Conservation (phyloP, 2,888 invertebrate species). For the Scrobipalpa atriplicella region DNA sequence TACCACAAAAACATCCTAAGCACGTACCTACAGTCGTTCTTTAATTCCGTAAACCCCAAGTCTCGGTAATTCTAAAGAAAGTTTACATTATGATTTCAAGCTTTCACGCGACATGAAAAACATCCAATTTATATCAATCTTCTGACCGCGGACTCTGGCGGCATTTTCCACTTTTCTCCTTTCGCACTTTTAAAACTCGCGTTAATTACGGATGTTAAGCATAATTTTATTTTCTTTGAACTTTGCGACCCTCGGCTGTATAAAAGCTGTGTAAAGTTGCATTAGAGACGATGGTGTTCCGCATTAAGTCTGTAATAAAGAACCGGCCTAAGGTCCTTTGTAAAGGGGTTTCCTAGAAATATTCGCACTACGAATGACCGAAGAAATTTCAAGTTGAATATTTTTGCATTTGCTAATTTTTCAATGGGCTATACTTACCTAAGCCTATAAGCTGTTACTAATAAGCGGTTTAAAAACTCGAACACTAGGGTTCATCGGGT, state of each 20-base stretch:
- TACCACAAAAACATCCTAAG: too few relatives aligned
- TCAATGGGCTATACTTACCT: too few relatives aligned
- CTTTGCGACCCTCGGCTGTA: slow-evolving; percentile 48
- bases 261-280: slow-evolving; percentile 64
- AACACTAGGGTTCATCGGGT: too few relatives aligned
- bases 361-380: not conserved
- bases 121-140: slow-evolving; percentile 19
- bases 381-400: not conserved
- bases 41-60: not conserved
- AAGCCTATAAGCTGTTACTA: too few relatives aligned
- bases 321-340: slow-evolving; percentile 43
- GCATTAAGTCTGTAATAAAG: slow-evolving; percentile 65
- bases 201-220: slow-evolving; percentile 58
- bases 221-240: slow-evolving; percentile 61
- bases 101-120: not conserved
- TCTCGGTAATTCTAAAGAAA: not conserved
- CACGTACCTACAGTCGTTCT: too few relatives aligned
- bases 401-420: too few relatives aligned
- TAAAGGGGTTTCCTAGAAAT: not conserved
- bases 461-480: too few relatives aligned
- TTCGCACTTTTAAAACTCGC: slow-evolving; percentile 41
- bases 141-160: not conserved
- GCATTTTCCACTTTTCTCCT: slow-evolving; percentile 7
- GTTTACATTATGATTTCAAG: not conserved
- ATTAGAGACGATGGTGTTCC: slow-evolving; percentile 63